phyloP scores from a whole-genome alignment of 1,140 invertebrate genomes.

The Heliconius melpomene region DNA sequence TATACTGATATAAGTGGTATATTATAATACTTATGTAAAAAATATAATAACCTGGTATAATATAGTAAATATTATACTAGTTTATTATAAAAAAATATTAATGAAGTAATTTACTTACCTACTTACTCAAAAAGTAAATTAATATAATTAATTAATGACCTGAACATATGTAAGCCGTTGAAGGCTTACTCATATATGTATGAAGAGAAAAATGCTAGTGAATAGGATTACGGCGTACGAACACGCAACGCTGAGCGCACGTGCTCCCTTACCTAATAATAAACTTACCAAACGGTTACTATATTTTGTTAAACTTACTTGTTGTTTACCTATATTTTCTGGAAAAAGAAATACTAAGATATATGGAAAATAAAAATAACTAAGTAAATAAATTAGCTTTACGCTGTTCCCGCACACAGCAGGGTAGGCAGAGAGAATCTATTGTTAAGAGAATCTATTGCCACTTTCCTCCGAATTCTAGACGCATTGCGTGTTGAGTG shows the following conservation, averaged over 20 bases:
- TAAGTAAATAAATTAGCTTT: no score
- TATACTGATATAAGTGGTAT: no score
- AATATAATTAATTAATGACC: constrained; percentile 27
- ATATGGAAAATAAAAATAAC: neutral
- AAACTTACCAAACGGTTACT: constrained; percentile 9
- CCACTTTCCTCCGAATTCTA: no score
- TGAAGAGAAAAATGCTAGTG: neutral
- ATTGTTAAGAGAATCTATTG: no score
- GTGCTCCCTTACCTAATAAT: constrained; percentile 16
- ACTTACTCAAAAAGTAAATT: constrained; percentile 10
- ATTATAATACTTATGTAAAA: no score
- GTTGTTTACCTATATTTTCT: neutral
- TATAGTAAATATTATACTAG: neutral
- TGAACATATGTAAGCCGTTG: constrained; percentile 7
- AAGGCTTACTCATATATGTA: constrained; percentile 17
- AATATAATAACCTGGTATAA: no score
- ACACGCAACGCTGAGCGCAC: constrained; percentile 16
- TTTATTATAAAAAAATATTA: neutral
- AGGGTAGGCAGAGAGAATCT: no score
- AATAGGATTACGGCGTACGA: constrained; percentile 11
- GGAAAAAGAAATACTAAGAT: neutral
- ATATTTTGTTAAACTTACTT: neutral
- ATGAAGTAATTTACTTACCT: neutral
- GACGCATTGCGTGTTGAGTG: no score
- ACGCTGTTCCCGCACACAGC: no score